Conservation (phyloP, 2,797 vertebrate species). For the Alca torda region DNA sequence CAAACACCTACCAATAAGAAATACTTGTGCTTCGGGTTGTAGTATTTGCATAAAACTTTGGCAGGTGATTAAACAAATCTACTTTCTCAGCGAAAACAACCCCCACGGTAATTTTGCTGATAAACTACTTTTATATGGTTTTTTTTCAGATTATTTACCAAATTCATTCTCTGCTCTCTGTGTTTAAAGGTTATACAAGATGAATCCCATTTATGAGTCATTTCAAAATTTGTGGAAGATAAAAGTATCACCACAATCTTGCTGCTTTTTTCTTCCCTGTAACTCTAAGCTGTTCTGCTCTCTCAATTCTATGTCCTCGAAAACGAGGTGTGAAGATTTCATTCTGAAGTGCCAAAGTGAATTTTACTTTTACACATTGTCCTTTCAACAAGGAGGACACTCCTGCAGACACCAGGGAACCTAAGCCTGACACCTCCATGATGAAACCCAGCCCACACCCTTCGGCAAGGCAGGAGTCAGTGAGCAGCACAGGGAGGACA, state of each 20-base stretch:
- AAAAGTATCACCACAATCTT: neutral
- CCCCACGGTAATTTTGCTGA: constrained; percentile 25
- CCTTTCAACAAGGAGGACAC: neutral
- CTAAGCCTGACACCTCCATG: neutral
- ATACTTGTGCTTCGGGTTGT: constrained; percentile 24
- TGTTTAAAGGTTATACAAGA: constrained; percentile 22
- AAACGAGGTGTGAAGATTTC: neutral
- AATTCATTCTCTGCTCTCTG: neutral
- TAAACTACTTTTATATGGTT: neutral
- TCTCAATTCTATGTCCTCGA: neutral
- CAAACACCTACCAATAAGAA: constrained; percentile 25
- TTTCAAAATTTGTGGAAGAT: neutral
- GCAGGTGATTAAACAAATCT: constrained; percentile 49
- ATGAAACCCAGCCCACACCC: constrained; percentile 33
- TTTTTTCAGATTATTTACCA: constrained; percentile 1
- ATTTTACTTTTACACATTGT: neutral
- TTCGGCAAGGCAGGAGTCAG: constrained; percentile 5
- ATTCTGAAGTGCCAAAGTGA: neutral
- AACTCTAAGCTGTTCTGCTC: neutral
- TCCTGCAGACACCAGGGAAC: constrained; percentile 18
- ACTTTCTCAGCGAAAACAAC: constrained; percentile 48
- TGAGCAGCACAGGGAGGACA: constrained; percentile 19
- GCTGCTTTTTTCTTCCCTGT: neutral
- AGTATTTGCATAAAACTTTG: constrained; percentile 59
- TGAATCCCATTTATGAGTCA: constrained; percentile 27